Conservation (phyloP, 2,797 vertebrate genomes). For the Ambastaia sidthimunki region DNA sequence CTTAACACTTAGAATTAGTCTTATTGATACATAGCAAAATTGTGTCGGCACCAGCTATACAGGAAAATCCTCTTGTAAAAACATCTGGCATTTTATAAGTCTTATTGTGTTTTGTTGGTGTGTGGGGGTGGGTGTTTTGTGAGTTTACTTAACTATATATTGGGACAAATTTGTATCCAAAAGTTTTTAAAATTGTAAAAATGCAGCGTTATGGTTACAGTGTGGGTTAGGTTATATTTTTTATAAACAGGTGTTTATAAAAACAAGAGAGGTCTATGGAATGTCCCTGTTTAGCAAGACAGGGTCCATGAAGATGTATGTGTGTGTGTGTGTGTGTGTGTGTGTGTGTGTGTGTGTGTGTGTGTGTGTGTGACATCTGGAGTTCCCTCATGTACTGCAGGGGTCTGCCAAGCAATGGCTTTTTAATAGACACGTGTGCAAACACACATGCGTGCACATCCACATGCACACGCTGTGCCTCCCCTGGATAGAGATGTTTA, state of each 20-base stretch:
- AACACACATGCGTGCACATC: conserved; percentile 47
- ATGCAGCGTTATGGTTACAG: too few relatives aligned
- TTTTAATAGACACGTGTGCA: conserved; percentile 75
- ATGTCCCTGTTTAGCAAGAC: too few relatives aligned
- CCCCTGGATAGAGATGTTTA: conserved; percentile 80
- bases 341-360: conserved; percentile 55
- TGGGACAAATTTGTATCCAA: too few relatives aligned
- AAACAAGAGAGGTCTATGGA: too few relatives aligned
- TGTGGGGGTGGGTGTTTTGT: too few relatives aligned
- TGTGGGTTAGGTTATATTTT: too few relatives aligned
- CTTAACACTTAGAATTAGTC: neutral
- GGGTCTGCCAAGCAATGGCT: conserved; percentile 79
- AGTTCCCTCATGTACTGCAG: conserved; percentile 79
- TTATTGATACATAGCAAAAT: neutral
- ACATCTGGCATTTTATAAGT: neutral
- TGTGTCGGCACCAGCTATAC: neutral
- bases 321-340: conserved; percentile 53
- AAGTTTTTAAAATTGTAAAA: too few relatives aligned
- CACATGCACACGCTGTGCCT: conserved; percentile 46
- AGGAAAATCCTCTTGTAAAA: neutral
- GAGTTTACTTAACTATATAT: too few relatives aligned
- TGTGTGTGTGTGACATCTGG: conserved; percentile 78
- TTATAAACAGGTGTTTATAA: too few relatives aligned
- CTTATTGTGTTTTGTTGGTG: neutral
- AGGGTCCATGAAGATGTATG: too few relatives aligned